Conservation (phyloP, 2,113 vertebrate species). For the Anser brachyrhynchus region DNA sequence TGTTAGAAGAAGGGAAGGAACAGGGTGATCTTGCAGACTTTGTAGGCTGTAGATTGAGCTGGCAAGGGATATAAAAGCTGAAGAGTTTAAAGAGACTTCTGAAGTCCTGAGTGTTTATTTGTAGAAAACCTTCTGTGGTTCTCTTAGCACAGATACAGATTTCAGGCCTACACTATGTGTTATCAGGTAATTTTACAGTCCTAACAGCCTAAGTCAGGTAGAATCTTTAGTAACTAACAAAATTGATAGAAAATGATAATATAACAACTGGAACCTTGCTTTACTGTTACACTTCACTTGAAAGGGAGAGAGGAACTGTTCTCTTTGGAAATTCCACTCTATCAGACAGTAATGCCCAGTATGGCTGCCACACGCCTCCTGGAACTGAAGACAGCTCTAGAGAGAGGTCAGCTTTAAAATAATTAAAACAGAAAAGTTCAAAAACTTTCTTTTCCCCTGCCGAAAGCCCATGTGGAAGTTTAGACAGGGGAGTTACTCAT, state of each 20-base stretch:
- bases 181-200: neutral
- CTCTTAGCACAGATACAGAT: neutral
- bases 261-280: neutral
- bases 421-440: neutral
- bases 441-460: neutral
- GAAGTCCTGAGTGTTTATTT: neutral
- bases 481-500: neutral
- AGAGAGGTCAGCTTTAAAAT: neutral
- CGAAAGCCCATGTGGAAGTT: neutral
- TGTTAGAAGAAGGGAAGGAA: neutral
- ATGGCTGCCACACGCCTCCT: neutral
- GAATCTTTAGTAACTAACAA: neutral
- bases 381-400: neutral
- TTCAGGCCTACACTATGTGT: neutral
- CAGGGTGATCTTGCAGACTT: fast-evolving
- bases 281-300: neutral
- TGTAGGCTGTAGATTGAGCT: neutral
- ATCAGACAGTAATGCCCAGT: neutral
- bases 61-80: neutral
- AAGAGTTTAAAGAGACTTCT: neutral
- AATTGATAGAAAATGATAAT: neutral
- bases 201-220: neutral
- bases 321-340: neutral
- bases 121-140: neutral
- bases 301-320: neutral